Base-by-base conservation (phyloP, 2,888 invertebrate genomes). In the Aelia acuminata region DNA sequence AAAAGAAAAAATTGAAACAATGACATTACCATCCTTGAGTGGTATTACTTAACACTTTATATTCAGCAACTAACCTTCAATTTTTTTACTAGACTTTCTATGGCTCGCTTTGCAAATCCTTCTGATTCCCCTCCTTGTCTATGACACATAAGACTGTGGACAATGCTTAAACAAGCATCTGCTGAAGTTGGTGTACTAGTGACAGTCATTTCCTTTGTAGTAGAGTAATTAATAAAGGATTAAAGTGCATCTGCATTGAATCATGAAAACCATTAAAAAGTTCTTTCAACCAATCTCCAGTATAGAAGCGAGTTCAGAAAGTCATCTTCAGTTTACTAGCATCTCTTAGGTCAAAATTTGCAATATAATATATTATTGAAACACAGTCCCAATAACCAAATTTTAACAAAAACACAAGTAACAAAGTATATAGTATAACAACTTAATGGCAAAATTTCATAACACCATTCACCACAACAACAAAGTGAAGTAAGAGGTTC, bases 121-220 rank as follows among this genome's bases (percentile, higher is more conserved):
- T 99, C 99, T 91, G 97, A 97, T 93, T 99, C 99, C 48, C 99
- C 99, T 89, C 99, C 99, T 93, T 98, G 97, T 89, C 99, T 94
- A 93, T 99, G 99, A 93, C 99, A 99, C 98, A 99, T 98, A 89
- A 99, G 94, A 90, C 98, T 98, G 93, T 99, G 99, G 31, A 99
- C 99, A 92, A 99, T 99, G 93, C 98, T 98, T 87, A 99, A 94
- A 93, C 99, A 99, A 90, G 99, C 99, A 94, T 99, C 99, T 7
- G 98, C 98, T 90, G 98, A 98, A 48, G 98, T 98, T 50, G 98
- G 98, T 53, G 97, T 97, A 88, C 96, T 95, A 84, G 94, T 94
- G 91, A 95, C 94, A 91, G 94, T 94, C 95, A 95, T 95, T 91
- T 95, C 94, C 91, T 94, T 93, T 90, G 93, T 94, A 90, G 39